Conservation (phyloP, 2,888 invertebrate species). For the Xestia sexstrigata region DNA sequence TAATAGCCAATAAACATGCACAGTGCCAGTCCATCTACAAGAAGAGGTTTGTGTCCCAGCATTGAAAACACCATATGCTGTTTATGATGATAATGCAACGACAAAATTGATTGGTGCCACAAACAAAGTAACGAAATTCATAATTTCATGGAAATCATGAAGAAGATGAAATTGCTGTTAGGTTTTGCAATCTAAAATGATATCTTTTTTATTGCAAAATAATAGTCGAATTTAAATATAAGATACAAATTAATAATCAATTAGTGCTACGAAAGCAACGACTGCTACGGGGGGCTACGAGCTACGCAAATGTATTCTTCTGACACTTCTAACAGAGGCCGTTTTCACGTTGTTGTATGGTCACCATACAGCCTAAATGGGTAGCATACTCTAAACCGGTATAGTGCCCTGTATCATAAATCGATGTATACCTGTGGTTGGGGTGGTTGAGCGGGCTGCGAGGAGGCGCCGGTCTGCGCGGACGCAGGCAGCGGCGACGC, state of each 20-base stretch:
- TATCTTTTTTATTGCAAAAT: not conserved
- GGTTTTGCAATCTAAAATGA: conserved; percentile 13
- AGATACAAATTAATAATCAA: conserved; percentile 9
- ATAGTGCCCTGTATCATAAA: not conserved
- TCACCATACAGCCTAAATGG: not conserved
- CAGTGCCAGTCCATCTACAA: not conserved
- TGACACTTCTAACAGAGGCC: not conserved
- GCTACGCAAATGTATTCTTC: not conserved
- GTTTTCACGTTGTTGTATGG: not conserved
- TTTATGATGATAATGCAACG: not conserved
- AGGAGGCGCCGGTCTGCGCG: conserved; percentile 75
- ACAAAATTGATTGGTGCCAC: not conserved
- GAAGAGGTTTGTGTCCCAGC: not conserved
- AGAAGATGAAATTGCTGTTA: not conserved
- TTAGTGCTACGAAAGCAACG: conserved; percentile 9
- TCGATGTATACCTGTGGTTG: conserved; percentile 81
- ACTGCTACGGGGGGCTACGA: conserved; percentile 20
- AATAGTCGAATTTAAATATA: not conserved
- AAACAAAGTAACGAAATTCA: conserved; percentile 1
- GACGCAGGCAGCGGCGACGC: conserved; percentile 85
- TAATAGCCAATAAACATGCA: not conserved
- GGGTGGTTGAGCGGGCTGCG: conserved; percentile 77
- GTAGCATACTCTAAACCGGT: not conserved
- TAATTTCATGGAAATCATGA: conserved; percentile 28
- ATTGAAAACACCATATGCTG: not conserved